These are phyloP conservation scores for Drosophila setifemur DNA, from an alignment of 1,140 invertebrate species.

Conservation along the genomic window DNA sequence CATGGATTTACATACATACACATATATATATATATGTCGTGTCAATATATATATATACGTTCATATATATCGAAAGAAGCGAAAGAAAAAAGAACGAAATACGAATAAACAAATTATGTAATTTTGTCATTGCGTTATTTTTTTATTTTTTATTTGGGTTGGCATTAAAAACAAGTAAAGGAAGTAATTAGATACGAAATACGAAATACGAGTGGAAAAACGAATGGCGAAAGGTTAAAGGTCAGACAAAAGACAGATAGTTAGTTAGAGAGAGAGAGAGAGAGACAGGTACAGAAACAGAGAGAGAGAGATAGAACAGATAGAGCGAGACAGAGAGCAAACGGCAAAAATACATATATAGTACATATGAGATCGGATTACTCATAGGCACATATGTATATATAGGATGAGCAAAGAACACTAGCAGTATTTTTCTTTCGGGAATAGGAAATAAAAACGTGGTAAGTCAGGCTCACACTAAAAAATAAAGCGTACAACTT, in stretches of 20 bases:
- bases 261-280: background rate
- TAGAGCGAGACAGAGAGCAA: conserved; percentile 9
- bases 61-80: conserved; percentile 64
- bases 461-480: background rate
- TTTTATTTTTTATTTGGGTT: no score
- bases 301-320: background rate
- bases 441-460: background rate
- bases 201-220: conserved; percentile 31
- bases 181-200: conserved; percentile 16
- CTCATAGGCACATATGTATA: background rate
- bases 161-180: conserved; percentile 24
- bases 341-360: conserved; percentile 13
- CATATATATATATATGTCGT: conserved; percentile 42
- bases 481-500: background rate
- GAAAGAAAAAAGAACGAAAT: conserved; percentile 59
- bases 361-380: background rate
- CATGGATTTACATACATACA: conserved; percentile 8
- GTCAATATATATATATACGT: conserved; percentile 43
- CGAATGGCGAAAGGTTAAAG: conserved; percentile 13
- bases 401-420: background rate
- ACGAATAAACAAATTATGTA: conserved; percentile 63
- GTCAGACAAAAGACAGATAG: conserved; percentile 21
- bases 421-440: no score
- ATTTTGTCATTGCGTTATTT: conserved; percentile 18
- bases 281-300: background rate